Percentiles rank a stretch among this genome's conserved stretches.
phyloP scores from a whole-genome alignment of 2,113 vertebrate species.

The Macquaria australasica region DNA sequence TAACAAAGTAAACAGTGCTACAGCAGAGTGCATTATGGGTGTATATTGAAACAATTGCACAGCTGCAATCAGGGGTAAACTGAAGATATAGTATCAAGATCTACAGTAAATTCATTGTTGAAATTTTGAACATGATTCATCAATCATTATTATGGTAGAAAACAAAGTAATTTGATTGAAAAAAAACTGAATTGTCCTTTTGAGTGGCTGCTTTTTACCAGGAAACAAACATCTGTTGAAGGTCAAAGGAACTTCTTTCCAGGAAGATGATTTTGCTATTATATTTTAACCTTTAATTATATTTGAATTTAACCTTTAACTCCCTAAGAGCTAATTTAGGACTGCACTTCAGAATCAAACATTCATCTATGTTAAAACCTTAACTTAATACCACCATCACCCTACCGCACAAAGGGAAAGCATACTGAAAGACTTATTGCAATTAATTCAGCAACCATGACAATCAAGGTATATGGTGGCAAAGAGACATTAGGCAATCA shows the following conservation, averaged over 20 bases:
- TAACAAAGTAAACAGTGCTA: background rate
- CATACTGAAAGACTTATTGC: background rate
- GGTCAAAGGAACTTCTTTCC: slow-evolving; percentile 36
- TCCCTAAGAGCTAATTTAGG: slow-evolving; percentile 11
- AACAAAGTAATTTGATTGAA: background rate
- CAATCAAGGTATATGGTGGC: slow-evolving; percentile 34
- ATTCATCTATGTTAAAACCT: slow-evolving; percentile 15
- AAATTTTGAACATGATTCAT: background rate
- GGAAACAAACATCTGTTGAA: slow-evolving; percentile 47
- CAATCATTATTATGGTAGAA: background rate
- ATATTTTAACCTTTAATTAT: slow-evolving; percentile 53
- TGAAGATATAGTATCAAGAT: background rate
- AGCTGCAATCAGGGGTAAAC: background rate
- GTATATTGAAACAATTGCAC: background rate
- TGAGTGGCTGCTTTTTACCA: background rate
- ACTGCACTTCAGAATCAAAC: background rate
- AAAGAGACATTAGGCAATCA: slow-evolving; percentile 11
- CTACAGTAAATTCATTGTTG: background rate
- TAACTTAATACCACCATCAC: slow-evolving; percentile 6
- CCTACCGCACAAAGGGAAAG: background rate
- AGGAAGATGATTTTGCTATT: slow-evolving; percentile 39
- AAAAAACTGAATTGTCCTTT: background rate
- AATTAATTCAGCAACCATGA: slow-evolving; percentile 39
- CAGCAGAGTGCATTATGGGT: background rate
- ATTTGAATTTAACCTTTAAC: slow-evolving; percentile 50